phyloP scores from a whole-genome alignment of 1,140 invertebrate species.

The Oedothorax gibbosus region DNA sequence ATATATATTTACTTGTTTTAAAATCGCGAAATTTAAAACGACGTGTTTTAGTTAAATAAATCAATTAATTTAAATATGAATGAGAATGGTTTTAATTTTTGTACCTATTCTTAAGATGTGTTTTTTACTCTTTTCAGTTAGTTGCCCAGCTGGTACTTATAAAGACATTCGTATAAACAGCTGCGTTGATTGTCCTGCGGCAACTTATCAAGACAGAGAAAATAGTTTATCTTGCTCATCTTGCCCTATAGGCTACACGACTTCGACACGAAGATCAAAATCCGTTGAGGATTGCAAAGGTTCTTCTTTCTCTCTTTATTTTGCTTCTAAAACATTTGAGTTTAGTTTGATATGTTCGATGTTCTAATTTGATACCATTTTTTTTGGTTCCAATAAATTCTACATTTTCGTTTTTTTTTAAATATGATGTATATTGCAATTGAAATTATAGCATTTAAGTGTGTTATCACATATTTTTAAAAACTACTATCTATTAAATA shows the following conservation, averaged over 20 bases:
- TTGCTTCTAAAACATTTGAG: no score
- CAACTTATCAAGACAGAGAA: slow-evolving; percentile 87
- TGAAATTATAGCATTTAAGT: no score
- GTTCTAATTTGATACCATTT: background rate
- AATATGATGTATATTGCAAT: no score
- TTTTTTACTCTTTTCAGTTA: slow-evolving; percentile 74
- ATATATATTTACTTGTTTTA: no score
- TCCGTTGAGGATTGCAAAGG: slow-evolving; percentile 55
- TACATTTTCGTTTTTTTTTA: no score
- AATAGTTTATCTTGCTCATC: slow-evolving; percentile 81
- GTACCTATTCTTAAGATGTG: background rate
- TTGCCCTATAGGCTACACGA: slow-evolving; percentile 75
- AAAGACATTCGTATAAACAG: slow-evolving; percentile 87
- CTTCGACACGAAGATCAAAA: slow-evolving; percentile 43
- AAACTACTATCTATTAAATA: no score
- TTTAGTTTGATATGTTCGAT: background rate
- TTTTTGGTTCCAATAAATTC: no score
- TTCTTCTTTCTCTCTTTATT: slow-evolving; percentile 4
- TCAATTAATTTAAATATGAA: no score
- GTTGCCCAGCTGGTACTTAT: slow-evolving; percentile 89
- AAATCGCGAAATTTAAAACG: no score
- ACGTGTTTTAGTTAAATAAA: background rate
- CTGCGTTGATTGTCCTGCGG: slow-evolving; percentile 91
- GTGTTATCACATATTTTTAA: no score
- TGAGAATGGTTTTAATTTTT: no score